Base-by-base conservation (phyloP, 2,888 invertebrate species). In the Drosophila limbata region DNA sequence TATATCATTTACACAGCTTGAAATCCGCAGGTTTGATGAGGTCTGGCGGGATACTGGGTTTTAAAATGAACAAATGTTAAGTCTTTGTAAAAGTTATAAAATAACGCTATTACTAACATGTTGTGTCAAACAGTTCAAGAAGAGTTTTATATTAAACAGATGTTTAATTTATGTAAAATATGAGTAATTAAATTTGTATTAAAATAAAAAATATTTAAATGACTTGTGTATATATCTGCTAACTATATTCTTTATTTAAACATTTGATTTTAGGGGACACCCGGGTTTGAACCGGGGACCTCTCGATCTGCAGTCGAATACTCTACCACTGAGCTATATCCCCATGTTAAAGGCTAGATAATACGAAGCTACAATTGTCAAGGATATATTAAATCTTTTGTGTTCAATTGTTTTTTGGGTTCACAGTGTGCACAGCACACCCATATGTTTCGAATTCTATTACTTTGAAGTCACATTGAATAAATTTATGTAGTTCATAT, bases 281-380 rank as follows among this genome's bases (percentile, higher is more conserved):
- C 85, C 88, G 88, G 86, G 85, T 88, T 89, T 85, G 86, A 87
- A 87, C 86, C 89, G 88, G 88, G 89, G 89, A 86, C 87, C 85
- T 82, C 83, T 88, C 81, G 77, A 76, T 79, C 69, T 84, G 76
- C 78, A 87, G 84, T 87, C 82, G 87, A 81, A 76, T 76, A 80
- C 81, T 82, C 82, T 81, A 81, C 81, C 81, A 82, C 81, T 81
- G 81, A 81, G 81, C 81, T 82, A 81, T 82, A 81, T 79, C 81
- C 81, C 81, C 81, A 68, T 19, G 57, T n/a, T 4, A 0, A 8
- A 40, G 56, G 50, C 40, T 8, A 10, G 11, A 15, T 5, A 10
- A 39, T 2, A 47, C 31, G 10, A 13, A 55, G 39, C 13, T 53
- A 39, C 15, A 47, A 47, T 42, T 37, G n/a, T 6, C 5, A 13